phyloP scores from a whole-genome alignment of 2,113 vertebrate genomes.

The Gasterosteus aculeatus region DNA sequence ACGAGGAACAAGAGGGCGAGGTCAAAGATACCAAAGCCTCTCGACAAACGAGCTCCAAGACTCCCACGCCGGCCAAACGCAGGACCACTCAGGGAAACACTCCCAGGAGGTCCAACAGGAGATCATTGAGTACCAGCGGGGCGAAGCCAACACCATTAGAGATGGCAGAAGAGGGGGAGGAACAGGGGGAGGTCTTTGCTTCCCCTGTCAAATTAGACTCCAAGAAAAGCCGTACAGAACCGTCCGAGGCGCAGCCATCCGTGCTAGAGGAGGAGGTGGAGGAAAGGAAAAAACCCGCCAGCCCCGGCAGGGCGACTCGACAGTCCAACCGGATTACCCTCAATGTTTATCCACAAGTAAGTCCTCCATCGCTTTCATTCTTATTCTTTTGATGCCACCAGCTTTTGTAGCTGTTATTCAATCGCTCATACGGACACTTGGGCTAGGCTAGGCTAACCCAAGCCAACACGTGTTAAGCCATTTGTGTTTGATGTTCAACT shows the following conservation, averaged over 20 bases:
- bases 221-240: constrained; percentile 50
- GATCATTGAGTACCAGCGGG: constrained; percentile 27
- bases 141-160: constrained; percentile 6
- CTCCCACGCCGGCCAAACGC: constrained; percentile 39
- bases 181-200: constrained; percentile 36
- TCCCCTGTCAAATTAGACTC: constrained; percentile 63
- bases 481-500: neutral
- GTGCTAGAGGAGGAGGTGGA: constrained; percentile 38
- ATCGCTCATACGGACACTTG: neutral
- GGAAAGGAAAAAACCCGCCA: constrained; percentile 26
- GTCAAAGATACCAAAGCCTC: neutral
- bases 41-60: constrained; percentile 34
- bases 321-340: constrained; percentile 73
- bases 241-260: constrained; percentile 1
- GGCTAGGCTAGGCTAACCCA: too few species aligned
- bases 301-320: constrained; percentile 73
- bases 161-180: constrained; percentile 48
- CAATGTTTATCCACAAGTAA: constrained; percentile 72
- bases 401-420: neutral
- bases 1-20: constrained; percentile 24
- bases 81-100: constrained; percentile 51
- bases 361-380: neutral
- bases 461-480: neutral
- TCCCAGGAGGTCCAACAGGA: constrained; percentile 70
- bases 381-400: neutral